Conservation (phyloP, 2,113 vertebrate genomes). For the Cheirogaleus medius region DNA sequence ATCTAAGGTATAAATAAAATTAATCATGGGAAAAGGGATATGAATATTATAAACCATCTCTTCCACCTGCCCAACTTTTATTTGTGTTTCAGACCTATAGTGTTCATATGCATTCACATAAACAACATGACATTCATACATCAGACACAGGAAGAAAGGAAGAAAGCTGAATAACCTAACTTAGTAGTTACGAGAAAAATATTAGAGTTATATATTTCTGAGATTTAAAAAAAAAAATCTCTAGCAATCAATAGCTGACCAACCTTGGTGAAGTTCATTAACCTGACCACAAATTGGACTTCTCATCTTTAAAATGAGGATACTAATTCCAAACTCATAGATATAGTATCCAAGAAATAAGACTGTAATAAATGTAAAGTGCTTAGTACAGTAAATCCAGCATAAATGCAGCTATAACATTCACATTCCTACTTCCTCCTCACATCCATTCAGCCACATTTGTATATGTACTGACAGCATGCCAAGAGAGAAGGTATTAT, state of each 20-base stretch:
- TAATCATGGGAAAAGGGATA: background rate
- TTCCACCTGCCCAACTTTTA: background rate
- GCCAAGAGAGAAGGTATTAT: background rate
- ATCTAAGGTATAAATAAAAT: background rate
- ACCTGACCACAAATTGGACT: background rate
- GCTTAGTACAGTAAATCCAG: background rate
- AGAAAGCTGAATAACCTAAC: background rate
- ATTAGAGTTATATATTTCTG: background rate
- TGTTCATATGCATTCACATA: background rate
- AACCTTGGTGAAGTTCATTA: background rate
- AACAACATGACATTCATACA: background rate
- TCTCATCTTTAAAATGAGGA: constrained; percentile 28
- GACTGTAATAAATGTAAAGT: background rate
- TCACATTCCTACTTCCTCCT: background rate
- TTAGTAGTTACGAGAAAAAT: background rate
- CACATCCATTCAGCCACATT: background rate
- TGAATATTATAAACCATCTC: background rate
- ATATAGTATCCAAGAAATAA: background rate
- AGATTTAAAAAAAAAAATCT: background rate
- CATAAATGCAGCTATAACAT: background rate
- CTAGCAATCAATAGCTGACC: background rate
- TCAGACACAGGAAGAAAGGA: background rate
- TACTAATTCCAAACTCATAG: background rate
- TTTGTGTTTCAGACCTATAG: background rate
- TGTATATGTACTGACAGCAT: background rate